Evolutionary conservation across 2,113 vertebrate species (phyloP).

Genomic region (Podarcis cretensis): DNA sequence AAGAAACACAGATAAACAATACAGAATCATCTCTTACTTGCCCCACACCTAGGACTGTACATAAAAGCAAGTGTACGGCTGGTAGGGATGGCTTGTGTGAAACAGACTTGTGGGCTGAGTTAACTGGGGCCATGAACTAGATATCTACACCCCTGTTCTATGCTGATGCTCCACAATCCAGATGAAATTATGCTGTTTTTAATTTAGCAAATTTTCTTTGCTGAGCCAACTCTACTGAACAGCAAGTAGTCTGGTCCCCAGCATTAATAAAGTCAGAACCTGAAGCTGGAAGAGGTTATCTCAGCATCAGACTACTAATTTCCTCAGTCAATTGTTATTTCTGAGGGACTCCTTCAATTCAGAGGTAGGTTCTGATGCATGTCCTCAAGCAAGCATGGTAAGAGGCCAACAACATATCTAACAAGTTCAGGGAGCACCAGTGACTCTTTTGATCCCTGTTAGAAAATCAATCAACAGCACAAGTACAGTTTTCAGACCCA

Average conservation of each 20-base stretch:
- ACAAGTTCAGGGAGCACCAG: background rate
- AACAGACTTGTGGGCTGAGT: too few relatives aligned
- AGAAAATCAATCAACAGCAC: background rate
- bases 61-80: too few relatives aligned
- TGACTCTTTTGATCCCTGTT: background rate
- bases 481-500: background rate
- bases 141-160: too few relatives aligned
- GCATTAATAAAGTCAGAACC: too few relatives aligned
- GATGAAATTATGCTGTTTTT: background rate
- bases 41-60: too few relatives aligned
- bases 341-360: too few relatives aligned
- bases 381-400: background rate
- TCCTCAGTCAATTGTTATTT: too few relatives aligned
- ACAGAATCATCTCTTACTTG: background rate
- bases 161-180: background rate
- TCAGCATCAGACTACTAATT: too few relatives aligned
- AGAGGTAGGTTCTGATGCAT: too few relatives aligned
- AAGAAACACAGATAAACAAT: background rate
- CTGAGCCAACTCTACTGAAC: background rate
- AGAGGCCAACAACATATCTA: background rate
- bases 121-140: too few relatives aligned
- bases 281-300: background rate
- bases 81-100: too few relatives aligned
- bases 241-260: too few relatives aligned
- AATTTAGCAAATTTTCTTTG: background rate